A percentile compares a stretch with the other conserved stretches of the same genome.
phyloP scores from a whole-genome alignment of 2,797 vertebrate species.

The Eulemur coronatus region DNA sequence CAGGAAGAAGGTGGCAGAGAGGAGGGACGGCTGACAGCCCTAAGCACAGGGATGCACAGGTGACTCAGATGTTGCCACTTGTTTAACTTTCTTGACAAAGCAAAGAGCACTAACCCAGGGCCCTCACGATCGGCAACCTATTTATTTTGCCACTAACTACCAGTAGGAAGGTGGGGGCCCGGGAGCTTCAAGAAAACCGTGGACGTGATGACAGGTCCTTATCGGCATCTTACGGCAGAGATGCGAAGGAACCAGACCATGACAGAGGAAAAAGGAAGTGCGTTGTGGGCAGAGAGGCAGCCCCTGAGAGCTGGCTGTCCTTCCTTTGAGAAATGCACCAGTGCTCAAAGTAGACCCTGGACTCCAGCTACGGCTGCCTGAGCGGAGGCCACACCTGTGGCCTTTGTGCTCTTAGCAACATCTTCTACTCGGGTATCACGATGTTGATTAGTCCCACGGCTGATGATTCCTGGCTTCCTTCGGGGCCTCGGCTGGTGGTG shows the following conservation, averaged over 20 bases:
- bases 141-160: neutral
- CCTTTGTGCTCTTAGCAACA: neutral
- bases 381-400: neutral
- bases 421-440: neutral
- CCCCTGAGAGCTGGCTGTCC: neutral
- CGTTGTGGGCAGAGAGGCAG: accelerated
- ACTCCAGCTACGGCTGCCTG: neutral
- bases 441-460: neutral
- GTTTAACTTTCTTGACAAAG: neutral
- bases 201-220: neutral
- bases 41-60: neutral
- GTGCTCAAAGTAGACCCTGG: neutral
- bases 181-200: too few relatives aligned
- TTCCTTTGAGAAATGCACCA: neutral
- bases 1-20: neutral
- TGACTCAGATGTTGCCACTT: neutral
- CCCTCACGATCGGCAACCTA: too few relatives aligned
- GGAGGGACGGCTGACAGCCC: accelerated
- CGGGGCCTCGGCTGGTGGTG: neutral
- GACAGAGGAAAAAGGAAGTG: neutral
- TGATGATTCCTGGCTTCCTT: neutral
- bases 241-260: neutral
- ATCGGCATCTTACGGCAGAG: neutral
- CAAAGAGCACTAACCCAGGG: neutral
- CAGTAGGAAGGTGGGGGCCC: neutral